Percentiles rank a stretch among this genome's conserved stretches.
phyloP scores from a whole-genome alignment of 2,888 invertebrate species.

The Uropetala carovei region DNA sequence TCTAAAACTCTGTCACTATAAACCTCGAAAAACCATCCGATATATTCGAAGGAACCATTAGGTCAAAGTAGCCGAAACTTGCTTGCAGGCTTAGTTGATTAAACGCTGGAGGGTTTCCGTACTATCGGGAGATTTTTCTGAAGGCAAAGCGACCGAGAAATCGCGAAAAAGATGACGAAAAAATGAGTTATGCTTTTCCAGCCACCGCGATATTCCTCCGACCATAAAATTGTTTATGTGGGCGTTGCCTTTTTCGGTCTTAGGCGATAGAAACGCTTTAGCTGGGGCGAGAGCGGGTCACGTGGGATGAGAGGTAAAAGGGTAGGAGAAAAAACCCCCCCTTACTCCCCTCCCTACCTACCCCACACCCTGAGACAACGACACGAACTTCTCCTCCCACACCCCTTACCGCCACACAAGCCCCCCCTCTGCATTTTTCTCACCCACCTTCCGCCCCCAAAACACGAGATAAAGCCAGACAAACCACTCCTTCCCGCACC shows the following conservation, averaged over 20 bases:
- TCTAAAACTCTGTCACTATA: neutral
- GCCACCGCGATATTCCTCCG: constrained; percentile 32
- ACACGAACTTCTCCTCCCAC: neutral
- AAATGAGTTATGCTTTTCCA: neutral
- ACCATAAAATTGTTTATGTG: constrained; percentile 55
- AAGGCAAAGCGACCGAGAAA: neutral
- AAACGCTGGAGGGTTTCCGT: no score
- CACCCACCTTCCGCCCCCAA: constrained; percentile 18
- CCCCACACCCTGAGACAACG: neutral
- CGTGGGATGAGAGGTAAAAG: neutral
- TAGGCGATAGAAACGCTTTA: neutral
- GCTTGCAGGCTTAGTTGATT: neutral
- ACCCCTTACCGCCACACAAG: neutral
- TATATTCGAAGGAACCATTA: neutral
- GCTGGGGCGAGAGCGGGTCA: neutral
- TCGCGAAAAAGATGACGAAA: neutral
- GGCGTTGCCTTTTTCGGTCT: neutral
- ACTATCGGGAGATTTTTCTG: no score
- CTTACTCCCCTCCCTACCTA: neutral
- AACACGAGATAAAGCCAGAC: constrained; percentile 55
- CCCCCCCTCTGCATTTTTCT: neutral
- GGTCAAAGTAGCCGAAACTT: neutral
- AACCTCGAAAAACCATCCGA: neutral
- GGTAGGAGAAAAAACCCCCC: neutral
- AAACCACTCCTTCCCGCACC: constrained; percentile 48